Evolutionary conservation across 2,888 invertebrate species (phyloP).

Genomic region (Ophioninae sp.): DNA sequence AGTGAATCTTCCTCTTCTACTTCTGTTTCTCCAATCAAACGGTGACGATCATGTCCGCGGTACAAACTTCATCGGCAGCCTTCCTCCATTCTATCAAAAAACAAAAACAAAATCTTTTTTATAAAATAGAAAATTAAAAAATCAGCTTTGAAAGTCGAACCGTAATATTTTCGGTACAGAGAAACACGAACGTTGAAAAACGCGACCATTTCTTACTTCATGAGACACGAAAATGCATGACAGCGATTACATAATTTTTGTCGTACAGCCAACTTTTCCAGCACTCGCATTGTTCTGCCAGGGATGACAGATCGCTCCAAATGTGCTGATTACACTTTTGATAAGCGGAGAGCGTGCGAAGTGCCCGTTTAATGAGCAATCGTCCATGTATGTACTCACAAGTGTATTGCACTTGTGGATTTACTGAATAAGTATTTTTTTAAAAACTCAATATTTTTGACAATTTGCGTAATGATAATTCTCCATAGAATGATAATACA

Average conservation of each 20-base stretch:
- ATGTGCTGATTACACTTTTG: not conserved
- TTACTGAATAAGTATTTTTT: not conserved
- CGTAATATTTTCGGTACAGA: slow-evolving; percentile 47
- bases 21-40: slow-evolving; percentile 27
- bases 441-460: not conserved
- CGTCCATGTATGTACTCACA: not conserved
- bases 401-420: too few species aligned
- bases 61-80: slow-evolving; percentile 18
- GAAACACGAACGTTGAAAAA: slow-evolving; percentile 19
- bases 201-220: not conserved
- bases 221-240: not conserved
- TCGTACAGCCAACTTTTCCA: slow-evolving; percentile 9
- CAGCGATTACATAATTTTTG: not conserved
- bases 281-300: not conserved
- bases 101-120: slow-evolving; percentile 4
- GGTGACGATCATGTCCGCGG: slow-evolving; percentile 24
- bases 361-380: not conserved
- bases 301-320: not conserved
- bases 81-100: slow-evolving; percentile 44
- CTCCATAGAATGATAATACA: too few species aligned
- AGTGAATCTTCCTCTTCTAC: slow-evolving; percentile 10
- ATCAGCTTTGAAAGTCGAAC: not conserved
- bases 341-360: not conserved
- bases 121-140: not conserved
- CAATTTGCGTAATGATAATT: too few species aligned